phyloP scores from a whole-genome alignment of 2,113 vertebrate species.

The Phrynosoma blainvillii region DNA sequence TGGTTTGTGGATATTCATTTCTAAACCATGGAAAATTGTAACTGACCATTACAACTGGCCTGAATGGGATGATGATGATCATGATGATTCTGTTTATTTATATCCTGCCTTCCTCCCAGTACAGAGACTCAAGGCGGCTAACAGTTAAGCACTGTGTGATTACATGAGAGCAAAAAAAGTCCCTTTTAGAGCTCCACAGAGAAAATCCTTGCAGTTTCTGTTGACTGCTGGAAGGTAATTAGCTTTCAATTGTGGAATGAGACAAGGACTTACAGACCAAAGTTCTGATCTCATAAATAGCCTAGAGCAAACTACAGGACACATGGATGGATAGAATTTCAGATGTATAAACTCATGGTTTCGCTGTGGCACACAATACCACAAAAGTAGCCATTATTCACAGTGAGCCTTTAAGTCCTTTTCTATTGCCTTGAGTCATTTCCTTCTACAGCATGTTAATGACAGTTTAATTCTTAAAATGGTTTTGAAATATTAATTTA shows the following conservation, averaged over 20 bases:
- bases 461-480: conserved; percentile 10
- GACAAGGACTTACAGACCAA: neutral
- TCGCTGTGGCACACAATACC: neutral
- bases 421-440: neutral
- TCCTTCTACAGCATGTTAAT: conserved; percentile 4
- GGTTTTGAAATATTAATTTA: rapidly evolving
- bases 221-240: neutral
- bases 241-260: neutral
- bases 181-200: neutral
- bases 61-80: too few relatives aligned
- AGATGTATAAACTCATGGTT: neutral
- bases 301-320: neutral
- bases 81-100: too few relatives aligned
- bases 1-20: neutral
- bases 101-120: too few relatives aligned
- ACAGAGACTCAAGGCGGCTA: too few relatives aligned
- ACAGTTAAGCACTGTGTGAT: too few relatives aligned
- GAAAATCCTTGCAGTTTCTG: neutral
- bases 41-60: too few relatives aligned
- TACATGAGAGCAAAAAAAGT: neutral
- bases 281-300: neutral
- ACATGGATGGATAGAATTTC: neutral
- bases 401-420: neutral
- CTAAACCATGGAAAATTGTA: neutral
- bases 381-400: neutral